Evolutionary conservation across 2,797 vertebrate species (phyloP).

Genomic region (Anableps anableps): DNA sequence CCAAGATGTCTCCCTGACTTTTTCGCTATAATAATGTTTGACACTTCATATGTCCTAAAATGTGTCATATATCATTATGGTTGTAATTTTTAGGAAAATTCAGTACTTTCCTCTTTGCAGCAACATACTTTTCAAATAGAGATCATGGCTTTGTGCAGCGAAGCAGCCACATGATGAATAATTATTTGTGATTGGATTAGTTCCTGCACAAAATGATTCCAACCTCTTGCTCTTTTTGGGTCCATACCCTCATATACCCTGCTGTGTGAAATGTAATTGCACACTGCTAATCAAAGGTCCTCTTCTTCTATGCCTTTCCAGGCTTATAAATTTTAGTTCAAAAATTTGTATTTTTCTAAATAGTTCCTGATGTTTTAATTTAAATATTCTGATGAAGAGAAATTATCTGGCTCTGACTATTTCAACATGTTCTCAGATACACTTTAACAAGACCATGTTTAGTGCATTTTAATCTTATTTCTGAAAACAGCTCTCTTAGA

Average conservation of each 20-base stretch:
- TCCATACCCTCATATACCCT: conserved; percentile 8
- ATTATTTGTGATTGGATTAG: conserved; percentile 23
- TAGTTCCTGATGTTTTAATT: conserved; percentile 22
- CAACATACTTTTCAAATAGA: conserved; percentile 6
- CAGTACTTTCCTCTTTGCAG: conserved; percentile 24
- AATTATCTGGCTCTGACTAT: background rate
- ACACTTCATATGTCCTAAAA: conserved; percentile 27
- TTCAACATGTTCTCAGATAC: background rate
- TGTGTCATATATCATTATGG: conserved; percentile 34
- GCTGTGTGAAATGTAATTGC: conserved; percentile 17
- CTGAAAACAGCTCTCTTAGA: background rate
- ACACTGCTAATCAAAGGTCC: conserved; percentile 24
- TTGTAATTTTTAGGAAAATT: conserved; percentile 12
- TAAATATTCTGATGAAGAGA: background rate
- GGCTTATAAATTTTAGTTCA: background rate
- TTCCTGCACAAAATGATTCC: background rate
- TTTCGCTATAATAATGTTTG: conserved; percentile 43
- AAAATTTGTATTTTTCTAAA: background rate
- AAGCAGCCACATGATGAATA: conserved; percentile 4
- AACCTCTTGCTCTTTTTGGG: conserved; percentile 6
- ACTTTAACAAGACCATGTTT: background rate
- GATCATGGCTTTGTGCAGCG: background rate
- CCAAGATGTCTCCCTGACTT: conserved; percentile 22
- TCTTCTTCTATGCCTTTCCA: background rate
- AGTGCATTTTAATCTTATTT: background rate